A percentile compares a stretch with the other conserved stretches of the same genome.
Conservation (phyloP, 2,888 invertebrate genomes). For the Hypsopygia costalis region DNA sequence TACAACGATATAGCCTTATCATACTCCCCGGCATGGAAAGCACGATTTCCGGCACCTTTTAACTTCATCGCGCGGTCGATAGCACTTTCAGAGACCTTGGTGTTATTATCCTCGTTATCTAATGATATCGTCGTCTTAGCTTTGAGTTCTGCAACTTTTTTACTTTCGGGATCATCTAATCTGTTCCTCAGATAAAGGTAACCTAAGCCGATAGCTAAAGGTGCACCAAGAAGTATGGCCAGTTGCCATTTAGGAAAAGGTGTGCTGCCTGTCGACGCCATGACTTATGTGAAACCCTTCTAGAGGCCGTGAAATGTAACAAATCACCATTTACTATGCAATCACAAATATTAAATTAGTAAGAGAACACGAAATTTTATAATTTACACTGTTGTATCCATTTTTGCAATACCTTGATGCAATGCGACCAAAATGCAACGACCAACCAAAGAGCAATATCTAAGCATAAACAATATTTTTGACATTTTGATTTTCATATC, state of each 20-base stretch:
- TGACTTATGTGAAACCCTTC: conserved; percentile 38
- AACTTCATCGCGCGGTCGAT: conserved; percentile 87
- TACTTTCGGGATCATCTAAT: conserved; percentile 76
- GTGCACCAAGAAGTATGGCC: conserved; percentile 90
- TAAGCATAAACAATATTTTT: conserved; percentile 40
- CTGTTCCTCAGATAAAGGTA: conserved; percentile 86
- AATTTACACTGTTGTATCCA: conserved; percentile 47
- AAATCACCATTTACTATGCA: conserved; percentile 61
- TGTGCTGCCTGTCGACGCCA: conserved; percentile 78
- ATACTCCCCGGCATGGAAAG: conserved; percentile 92
- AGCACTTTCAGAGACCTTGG: conserved; percentile 76
- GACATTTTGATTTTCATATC: conserved; percentile 25
- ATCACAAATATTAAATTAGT: conserved; percentile 35
- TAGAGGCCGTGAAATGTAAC: conserved; percentile 37
- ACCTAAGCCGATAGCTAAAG: conserved; percentile 90
- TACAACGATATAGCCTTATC: conserved; percentile 95
- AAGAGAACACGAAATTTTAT: conserved; percentile 49
- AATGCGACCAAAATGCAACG: conserved; percentile 23
- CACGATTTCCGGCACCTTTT: conserved; percentile 93
- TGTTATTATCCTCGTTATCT: conserved; percentile 76
- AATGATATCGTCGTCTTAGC: conserved; percentile 82
- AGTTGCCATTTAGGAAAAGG: conserved; percentile 92
- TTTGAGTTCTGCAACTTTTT: conserved; percentile 71
- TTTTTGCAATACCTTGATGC: conserved; percentile 43
- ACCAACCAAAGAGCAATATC: conserved; percentile 22